Base-by-base conservation (phyloP, 2,888 invertebrate species). In the Oscheius onirici region DNA sequence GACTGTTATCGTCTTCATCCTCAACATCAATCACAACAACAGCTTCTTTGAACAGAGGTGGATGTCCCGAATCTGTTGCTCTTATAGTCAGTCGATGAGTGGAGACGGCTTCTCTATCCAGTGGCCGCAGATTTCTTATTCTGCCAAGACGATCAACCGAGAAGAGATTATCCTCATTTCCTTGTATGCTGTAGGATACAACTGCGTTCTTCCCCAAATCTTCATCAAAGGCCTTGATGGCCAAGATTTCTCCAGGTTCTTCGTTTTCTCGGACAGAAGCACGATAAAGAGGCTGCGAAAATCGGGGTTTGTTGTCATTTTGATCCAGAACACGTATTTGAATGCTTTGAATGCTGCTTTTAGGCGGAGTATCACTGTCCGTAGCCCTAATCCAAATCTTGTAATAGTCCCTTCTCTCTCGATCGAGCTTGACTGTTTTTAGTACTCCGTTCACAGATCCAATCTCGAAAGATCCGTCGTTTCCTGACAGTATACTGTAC, bases 1-100 rank as follows among this genome's bases (percentile, higher is more conserved):
- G 96, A 85, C 94, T 93, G 88, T 96, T 95, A 88, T 97, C 96
- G 89, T 97, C 97, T 67, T 93, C 93, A 89, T 97, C 97, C 11
- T 22, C 20, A 2, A 66, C 43, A 20, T 34, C 43, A 28, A 97
- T 92, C 89, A 94, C 93, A 0, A 97, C 94, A 17, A 84, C 80
- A 6, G 88, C 94, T 93, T 83, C 93, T 93, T 54, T 94, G 90
- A 11, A 92, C 92, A 0, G 93, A 93, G 0, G 92, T 92, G 87
- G 93, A 92, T 1, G 94, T 93, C 87, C 82, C 8, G 93, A 93
- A 88, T 95, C 95, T 44, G 94, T 92, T 0, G 95, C 95, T 10
- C 94, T 93, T 11, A 95, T 94, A 0, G 94, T 95, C 52, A 95
- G 89, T 17, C 93, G 93, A 88, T 95, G 95, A 78, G 73, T 49